Conservation (phyloP, 2,113 vertebrate species). For the Microcebus tavaratra region DNA sequence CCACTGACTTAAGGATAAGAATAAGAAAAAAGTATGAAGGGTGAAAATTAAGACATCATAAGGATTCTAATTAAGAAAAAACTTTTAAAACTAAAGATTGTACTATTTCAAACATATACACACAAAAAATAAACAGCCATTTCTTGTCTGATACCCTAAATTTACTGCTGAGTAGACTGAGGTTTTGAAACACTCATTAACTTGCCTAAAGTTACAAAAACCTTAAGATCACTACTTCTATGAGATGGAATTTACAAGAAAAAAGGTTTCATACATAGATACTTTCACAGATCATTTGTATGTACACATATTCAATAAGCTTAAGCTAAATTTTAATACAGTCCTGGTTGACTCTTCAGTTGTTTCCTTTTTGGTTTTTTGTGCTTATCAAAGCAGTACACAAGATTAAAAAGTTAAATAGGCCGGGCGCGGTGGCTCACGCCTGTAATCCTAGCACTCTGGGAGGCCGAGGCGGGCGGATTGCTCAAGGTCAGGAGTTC, state of each 20-base stretch:
- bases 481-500: too few relatives aligned
- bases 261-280: neutral
- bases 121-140: neutral
- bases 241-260: neutral
- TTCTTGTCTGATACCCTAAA: neutral
- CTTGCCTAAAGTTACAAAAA: slow-evolving; percentile 13
- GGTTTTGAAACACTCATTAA: neutral
- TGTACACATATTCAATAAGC: neutral
- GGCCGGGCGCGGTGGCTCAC: too few relatives aligned
- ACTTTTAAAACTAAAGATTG: neutral
- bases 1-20: slow-evolving; percentile 3
- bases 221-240: neutral
- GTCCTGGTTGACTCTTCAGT: neutral
- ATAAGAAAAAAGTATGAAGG: neutral
- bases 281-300: neutral
- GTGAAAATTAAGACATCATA: neutral
- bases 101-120: neutral
- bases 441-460: too few relatives aligned
- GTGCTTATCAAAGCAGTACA: neutral
- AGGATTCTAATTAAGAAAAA: neutral
- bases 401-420: slow-evolving; percentile 15
- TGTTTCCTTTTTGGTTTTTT: neutral
- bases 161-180: neutral
- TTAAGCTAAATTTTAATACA: slow-evolving; percentile 27
- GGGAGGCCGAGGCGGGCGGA: too few relatives aligned